phyloP scores from a whole-genome alignment of 1,140 invertebrate genomes.

The Apis florea region DNA sequence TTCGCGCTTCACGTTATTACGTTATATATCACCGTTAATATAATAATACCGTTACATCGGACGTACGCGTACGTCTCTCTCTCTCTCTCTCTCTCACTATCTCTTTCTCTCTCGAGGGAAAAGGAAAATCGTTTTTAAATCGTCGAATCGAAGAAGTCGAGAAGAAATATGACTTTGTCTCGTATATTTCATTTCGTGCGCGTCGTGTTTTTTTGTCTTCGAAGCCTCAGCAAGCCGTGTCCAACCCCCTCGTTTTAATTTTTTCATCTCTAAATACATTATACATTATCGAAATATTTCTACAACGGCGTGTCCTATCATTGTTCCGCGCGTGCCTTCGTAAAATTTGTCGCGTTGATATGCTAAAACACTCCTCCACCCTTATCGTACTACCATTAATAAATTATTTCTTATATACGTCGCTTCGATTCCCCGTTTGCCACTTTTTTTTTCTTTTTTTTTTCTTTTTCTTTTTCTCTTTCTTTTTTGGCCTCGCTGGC shows the following conservation, averaged over 20 bases:
- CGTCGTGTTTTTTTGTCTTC: not conserved
- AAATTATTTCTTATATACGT: conserved; percentile 53
- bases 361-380: conserved; percentile 74
- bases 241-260: conserved; percentile 19
- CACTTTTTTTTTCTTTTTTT: conserved; percentile 1
- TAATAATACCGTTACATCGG: not conserved
- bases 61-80: not conserved
- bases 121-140: not conserved
- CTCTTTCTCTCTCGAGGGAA: not conserved
- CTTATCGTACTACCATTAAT: conserved; percentile 64
- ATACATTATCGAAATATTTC: conserved; percentile 61
- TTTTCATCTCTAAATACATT: conserved; percentile 48
- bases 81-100: too few species aligned
- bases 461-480: not conserved
- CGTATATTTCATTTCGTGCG: too few species aligned
- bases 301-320: conserved; percentile 61
- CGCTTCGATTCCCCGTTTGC: conserved; percentile 7
- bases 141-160: too few species aligned
- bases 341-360: conserved; percentile 78
- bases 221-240: conserved; percentile 16
- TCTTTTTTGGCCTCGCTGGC: not conserved
- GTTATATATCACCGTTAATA: not conserved
- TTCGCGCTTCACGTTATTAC: not conserved
- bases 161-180: not conserved
- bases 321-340: conserved; percentile 68